Percentiles rank a stretch among this genome's conserved stretches.
Evolutionary conservation across 2,797 vertebrate species (phyloP).

Genomic region (Coendou prehensilis): DNA sequence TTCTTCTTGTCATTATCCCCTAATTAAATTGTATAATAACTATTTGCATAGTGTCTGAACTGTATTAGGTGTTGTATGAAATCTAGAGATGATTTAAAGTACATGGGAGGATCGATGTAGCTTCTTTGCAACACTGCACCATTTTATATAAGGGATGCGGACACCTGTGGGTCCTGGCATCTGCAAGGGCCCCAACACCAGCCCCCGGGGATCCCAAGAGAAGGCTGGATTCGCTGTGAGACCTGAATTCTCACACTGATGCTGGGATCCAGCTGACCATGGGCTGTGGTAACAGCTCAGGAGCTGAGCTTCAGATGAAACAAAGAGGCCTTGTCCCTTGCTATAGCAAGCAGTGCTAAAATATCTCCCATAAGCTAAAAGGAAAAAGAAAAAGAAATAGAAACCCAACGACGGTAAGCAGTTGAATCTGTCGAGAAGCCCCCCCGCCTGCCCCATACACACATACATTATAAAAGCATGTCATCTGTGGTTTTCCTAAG

Average conservation of each 20-base stretch:
- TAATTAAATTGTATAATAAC: no score
- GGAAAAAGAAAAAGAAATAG: neutral
- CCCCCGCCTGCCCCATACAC: slow-evolving; percentile 59
- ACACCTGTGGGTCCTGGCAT: neutral
- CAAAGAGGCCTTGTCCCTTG: slow-evolving; percentile 81
- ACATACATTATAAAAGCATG: slow-evolving; percentile 80
- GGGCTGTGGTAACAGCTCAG: slow-evolving; percentile 17
- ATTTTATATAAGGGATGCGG: neutral
- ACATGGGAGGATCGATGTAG: neutral
- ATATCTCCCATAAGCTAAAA: slow-evolving; percentile 71
- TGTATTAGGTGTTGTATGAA: neutral
- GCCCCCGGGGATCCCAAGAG: neutral
- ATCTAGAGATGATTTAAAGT: neutral
- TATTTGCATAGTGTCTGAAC: neutral
- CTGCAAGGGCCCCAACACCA: neutral
- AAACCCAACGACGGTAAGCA: slow-evolving; percentile 60
- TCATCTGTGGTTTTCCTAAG: slow-evolving; percentile 84
- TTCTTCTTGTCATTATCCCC: neutral
- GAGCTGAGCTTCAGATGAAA: slow-evolving; percentile 57
- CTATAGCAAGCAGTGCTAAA: slow-evolving; percentile 65
- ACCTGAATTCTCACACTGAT: slow-evolving; percentile 34
- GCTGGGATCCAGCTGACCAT: slow-evolving; percentile 41
- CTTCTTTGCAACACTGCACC: neutral
- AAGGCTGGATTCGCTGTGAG: neutral
- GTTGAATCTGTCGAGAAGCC: slow-evolving; percentile 65